phyloP scores from a whole-genome alignment of 1,140 invertebrate genomes.

The Anthonomus grandis region DNA sequence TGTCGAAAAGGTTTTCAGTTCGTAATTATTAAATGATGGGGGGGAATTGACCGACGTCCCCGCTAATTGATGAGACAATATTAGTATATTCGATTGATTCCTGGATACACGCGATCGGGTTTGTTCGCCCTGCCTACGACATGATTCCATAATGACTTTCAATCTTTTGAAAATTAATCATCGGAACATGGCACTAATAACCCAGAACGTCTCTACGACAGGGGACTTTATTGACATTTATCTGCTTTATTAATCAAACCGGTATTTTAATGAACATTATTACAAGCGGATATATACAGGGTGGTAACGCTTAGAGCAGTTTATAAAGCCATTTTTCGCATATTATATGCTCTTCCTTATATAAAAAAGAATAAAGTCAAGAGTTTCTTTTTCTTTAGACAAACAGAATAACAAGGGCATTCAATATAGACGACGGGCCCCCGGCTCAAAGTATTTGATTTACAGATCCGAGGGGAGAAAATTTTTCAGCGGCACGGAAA shows the following conservation, averaged over 20 bases:
- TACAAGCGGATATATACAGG: too few species aligned
- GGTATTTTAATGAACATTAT: background rate
- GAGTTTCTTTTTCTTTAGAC: too few species aligned
- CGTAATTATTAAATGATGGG: background rate
- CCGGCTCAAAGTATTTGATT: conserved; percentile 16
- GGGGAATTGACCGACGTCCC: conserved; percentile 6
- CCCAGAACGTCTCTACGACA: conserved; percentile 1
- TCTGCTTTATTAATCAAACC: conserved; percentile 3
- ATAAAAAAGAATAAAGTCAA: too few species aligned
- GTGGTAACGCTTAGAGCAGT: too few species aligned
- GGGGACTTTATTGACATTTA: conserved; percentile 16
- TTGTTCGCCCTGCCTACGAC: conserved; percentile 30
- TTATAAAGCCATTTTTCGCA: too few species aligned
- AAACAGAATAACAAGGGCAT: too few species aligned
- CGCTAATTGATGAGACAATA: conserved; percentile 39
- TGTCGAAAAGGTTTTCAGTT: background rate
- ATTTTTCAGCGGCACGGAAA: conserved; percentile 10
- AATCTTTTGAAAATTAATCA: conserved; percentile 42
- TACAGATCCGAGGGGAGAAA: conserved; percentile 11
- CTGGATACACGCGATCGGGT: conserved; percentile 36
- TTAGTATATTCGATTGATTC: conserved; percentile 41
- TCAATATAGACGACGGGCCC: too few species aligned
- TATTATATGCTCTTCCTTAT: too few species aligned
- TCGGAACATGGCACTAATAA: conserved; percentile 24
- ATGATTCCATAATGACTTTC: conserved; percentile 34